These are phyloP conservation scores for Dipus sagitta DNA, from an alignment of 2,797 vertebrate species.

Conservation along the genomic window DNA sequence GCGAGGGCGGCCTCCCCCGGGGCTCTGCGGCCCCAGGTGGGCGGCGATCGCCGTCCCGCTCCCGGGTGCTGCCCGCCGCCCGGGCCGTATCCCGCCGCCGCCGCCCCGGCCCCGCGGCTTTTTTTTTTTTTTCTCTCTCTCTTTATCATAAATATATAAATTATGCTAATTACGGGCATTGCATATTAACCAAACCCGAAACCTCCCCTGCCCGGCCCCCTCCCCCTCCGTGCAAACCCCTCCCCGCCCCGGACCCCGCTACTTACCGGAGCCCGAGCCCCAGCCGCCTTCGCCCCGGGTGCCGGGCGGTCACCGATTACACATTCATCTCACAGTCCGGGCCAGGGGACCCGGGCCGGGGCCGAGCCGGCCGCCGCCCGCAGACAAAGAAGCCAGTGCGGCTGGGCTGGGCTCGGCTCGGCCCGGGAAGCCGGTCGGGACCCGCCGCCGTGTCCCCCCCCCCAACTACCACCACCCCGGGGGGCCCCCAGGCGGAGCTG, in stretches of 20 bases:
- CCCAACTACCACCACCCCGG: slow-evolving; percentile 31
- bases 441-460: slow-evolving; percentile 44
- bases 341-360: slow-evolving; percentile 85
- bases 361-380: slow-evolving; percentile 68
- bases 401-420: slow-evolving; percentile 64
- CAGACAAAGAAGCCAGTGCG: slow-evolving; percentile 82
- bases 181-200: slow-evolving; percentile 95
- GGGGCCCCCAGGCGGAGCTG: slow-evolving; percentile 60
- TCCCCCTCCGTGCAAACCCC: slow-evolving; percentile 82
- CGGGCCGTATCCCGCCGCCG: slow-evolving; percentile 41
- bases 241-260: slow-evolving; percentile 83
- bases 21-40: slow-evolving; percentile 50
- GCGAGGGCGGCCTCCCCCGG: background rate
- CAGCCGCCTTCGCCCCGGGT: slow-evolving; percentile 83
- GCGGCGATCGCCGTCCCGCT: background rate
- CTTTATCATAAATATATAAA: slow-evolving; percentile 99
- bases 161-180: slow-evolving; percentile 99
- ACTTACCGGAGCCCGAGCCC: slow-evolving; percentile 76
- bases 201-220: slow-evolving; percentile 89
- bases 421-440: slow-evolving; percentile 74
- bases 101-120: slow-evolving; percentile 73
- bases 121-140: slow-evolving; percentile 83
- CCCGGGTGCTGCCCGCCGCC: slow-evolving; percentile 16
- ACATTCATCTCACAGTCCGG: slow-evolving; percentile 93
- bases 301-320: slow-evolving; percentile 85